Evolutionary conservation across 2,888 invertebrate species (phyloP), one percentile per base, ranked within the genome.

Genomic region (Eudasyphora cyanicolor): DNA sequence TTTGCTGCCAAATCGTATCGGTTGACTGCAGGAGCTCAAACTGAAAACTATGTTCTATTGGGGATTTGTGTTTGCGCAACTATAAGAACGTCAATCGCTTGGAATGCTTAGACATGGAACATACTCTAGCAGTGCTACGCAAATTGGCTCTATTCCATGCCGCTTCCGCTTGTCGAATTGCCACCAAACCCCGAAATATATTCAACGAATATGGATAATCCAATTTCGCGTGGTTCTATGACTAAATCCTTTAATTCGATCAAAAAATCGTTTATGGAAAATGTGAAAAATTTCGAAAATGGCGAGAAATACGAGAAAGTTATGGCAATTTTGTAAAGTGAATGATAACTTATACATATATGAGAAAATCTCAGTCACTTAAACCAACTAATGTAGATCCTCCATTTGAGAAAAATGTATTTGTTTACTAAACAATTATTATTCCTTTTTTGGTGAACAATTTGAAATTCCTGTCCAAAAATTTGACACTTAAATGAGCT

Each of bases 61-160:
- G 87, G 19, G 91, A 92, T 84, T 77, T 91, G 42, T 86, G 88
- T 14, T 85, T 82, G 8, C 78, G 86, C 62, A 89, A 89, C 2
- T 92, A 86, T 54, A 88, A 86, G 29, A 91, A 90, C 77, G 82
- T 86, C 0, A 89, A 90, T 87, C 89, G 91, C 0, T 79, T 88
- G 10, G 87, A 87, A 0, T 88, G 92, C 21, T 84, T 92, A 0
- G 86, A 91, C 54, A 49, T 90, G 71, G 87, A 88, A 7, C 91
- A 91, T 19, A 86, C 90, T 10, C 82, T 90, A 62, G 57, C 87
- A 4, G 89, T 88, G 0, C 85, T 92, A 0, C 82, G 84, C 24
- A 91, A 90, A 76, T 57, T 92, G 74, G 91, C 92, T 1, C 87
- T 91, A 78, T 91, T 89, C 76, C 92, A 92, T 87, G 92, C 92